Base-by-base conservation (phyloP, 2,113 vertebrate genomes). In the Tachysurus vachellii region DNA sequence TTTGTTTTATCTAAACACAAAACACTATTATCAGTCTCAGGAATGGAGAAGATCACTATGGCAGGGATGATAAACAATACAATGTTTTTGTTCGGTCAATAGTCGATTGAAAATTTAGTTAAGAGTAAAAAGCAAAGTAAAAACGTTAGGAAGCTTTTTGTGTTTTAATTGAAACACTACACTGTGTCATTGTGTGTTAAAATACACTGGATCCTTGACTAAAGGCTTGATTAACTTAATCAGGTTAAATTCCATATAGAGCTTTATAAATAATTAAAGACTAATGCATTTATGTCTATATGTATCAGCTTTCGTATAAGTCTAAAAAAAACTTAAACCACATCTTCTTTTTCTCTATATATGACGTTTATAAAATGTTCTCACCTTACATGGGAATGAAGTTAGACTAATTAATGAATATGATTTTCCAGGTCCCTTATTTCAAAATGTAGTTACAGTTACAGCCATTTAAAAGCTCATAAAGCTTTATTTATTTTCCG, bases 401-500 rank as follows among this genome's bases (percentile, higher is more conserved):
- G 7, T 53, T 56, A 3, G 19, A 21, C 28, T n/a, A 61, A 36
- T 61, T 28, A 11, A 36, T 61, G 28, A 11, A 13, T 17, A 31
- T 61, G 56, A 64, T 17, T 11, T 81, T 81, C 44, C 31, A 76
- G 68, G 28, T 31, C 57, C 31, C 31, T 28, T 61, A 57, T 57
- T 82, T 75, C 21, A 85, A 84, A 79, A 31, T 1, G 11, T 77
- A 26, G 26, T 77, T n/a, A 28, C 5, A 53, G 21, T 86, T 82
- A 75, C 12, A 73, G 83, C 14, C 71, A 80, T 42, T 23, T 17
- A 76, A 90, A 76, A 71, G 83, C 84, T 88, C 82, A 80, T 54
- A 61, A 42, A 21, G 11, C 85, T 83, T 87, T 88, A 82, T 90
- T 89, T 89, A 83, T 86, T 61, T 47, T 26, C 83, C 5, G 50